Conservation (phyloP, 53 echinoderm and acorn worm genomes). For the Mesocentrotus franciscanus region DNA sequence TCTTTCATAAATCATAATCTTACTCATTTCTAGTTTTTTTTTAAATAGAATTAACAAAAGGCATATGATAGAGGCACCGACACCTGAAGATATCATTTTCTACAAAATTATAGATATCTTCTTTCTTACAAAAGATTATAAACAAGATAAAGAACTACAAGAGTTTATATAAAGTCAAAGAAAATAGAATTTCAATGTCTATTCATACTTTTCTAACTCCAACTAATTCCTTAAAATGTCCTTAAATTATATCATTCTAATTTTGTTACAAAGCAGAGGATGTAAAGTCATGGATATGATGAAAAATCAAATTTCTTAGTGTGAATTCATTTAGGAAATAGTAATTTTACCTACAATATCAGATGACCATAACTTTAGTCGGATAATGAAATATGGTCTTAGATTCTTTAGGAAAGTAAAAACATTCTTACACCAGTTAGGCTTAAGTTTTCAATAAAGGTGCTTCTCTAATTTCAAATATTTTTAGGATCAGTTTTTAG, state of each 20-base stretch:
- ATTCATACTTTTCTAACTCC: not conserved
- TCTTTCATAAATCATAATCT: too few species aligned
- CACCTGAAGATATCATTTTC: not conserved
- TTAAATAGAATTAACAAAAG: not conserved
- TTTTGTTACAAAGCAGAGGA: too few species aligned
- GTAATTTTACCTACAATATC: not conserved
- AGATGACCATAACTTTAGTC: not conserved
- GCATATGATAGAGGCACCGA: not conserved
- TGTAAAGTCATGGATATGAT: not conserved
- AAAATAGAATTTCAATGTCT: not conserved
- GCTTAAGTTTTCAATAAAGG: too few species aligned
- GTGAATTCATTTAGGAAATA: too few species aligned
- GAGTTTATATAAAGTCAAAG: not conserved
- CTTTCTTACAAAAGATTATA: not conserved
- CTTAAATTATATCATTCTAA: too few species aligned
- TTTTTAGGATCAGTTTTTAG: too few species aligned
- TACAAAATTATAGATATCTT: not conserved
- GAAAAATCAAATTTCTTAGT: too few species aligned
- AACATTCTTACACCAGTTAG: too few species aligned
- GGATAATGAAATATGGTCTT: not conserved
- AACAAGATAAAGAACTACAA: not conserved
- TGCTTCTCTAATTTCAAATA: too few species aligned
- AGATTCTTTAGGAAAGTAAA: not conserved
- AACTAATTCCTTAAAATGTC: not conserved
- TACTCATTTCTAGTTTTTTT: not conserved